These are phyloP conservation scores for Heliconius melpomene DNA, from an alignment of 1,140 invertebrate genomes.

Conservation along the genomic window DNA sequence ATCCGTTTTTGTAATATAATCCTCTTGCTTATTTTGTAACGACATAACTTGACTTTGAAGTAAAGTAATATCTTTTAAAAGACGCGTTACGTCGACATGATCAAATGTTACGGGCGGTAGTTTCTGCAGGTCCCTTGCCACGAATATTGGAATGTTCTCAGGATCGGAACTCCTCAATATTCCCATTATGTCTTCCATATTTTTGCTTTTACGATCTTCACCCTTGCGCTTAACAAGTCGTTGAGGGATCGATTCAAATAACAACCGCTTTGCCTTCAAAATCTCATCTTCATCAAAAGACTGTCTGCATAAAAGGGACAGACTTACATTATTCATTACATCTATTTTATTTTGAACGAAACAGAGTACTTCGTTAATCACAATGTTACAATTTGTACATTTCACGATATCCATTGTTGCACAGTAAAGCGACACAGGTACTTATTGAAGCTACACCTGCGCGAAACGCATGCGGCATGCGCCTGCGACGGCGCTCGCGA, in stretches of 20 bases:
- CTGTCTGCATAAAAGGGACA: slow-evolving; percentile 20
- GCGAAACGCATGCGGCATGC: no score
- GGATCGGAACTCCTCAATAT: slow-evolving; percentile 9
- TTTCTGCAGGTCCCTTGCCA: slow-evolving; percentile 16
- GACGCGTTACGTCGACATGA: slow-evolving; percentile 18
- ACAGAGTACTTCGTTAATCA: slow-evolving; percentile 26
- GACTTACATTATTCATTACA: slow-evolving; percentile 25
- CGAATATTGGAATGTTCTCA: slow-evolving; percentile 13
- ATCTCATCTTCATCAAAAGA: slow-evolving; percentile 27
- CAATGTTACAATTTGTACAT: slow-evolving; percentile 26
- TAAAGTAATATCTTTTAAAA: slow-evolving; percentile 24
- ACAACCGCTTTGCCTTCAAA: slow-evolving; percentile 17
- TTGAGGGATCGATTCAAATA: slow-evolving; percentile 8
- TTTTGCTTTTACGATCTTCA: slow-evolving; percentile 4
- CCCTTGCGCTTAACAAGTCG: slow-evolving; percentile 20
- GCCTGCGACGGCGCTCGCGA: no score
- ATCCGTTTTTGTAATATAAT: slow-evolving; percentile 11
- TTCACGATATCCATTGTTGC: slow-evolving; percentile 18
- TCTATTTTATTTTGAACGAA: slow-evolving; percentile 33
- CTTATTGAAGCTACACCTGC: no score
- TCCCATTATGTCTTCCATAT: slow-evolving; percentile 30
- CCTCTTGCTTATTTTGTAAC: neutral
- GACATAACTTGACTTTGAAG: neutral
- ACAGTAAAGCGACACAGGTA: no score
- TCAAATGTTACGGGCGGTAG: slow-evolving; percentile 18